Base-by-base conservation (phyloP, 2,888 invertebrate genomes). In the Adelphocoris suturalis region DNA sequence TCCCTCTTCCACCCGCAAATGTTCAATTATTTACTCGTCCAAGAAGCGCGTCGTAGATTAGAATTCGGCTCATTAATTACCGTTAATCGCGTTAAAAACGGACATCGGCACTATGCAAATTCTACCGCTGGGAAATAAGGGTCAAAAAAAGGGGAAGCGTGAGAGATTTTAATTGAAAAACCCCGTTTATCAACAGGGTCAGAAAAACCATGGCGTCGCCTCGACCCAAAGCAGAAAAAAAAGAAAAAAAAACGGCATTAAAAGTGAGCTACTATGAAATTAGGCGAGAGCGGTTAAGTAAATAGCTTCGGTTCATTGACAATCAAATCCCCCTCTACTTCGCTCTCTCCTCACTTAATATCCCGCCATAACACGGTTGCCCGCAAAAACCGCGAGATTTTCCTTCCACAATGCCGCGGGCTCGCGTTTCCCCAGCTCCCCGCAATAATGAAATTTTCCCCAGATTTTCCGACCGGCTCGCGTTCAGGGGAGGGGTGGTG, bases 281-380 rank as follows among this genome's bases (percentile, higher is more conserved):
- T 85, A 85, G 57, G 61, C 61, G 85, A 68, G 61, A 37, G 85
- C 37, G 85, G 85, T 85, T 85, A 85, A 47, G 85, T 85, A 61
- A 85, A 85, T 61, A 68, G 85, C 68, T 23, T 82, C 82, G 52
- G 82, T 85, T 85, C 85, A 85, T 61, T 61, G 85, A 37, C 85
- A 68, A 85, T 85, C 85, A 47, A 85, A 85, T 61, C 52, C 82
- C 82, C 52, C 52, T 46, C 80, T 37, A 2, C 52, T 2, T 52
- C 28, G 12, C 75, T 5, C 4, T 14, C 75, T 75, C 47, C 13
- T 28, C 78, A 78, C 47, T 37, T 47, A 78, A 78, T 82, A 52
- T 82, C 14, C 52, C 48, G 37, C 52, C 82, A 82, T 82, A 82
- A 82, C 78, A 52, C 52, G 82, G 37, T 52, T 2, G 52, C 55